Percentiles rank a stretch among this genome's conserved stretches.
phyloP scores from a whole-genome alignment of 2,888 invertebrate genomes.

The Mycalesis mineus region DNA sequence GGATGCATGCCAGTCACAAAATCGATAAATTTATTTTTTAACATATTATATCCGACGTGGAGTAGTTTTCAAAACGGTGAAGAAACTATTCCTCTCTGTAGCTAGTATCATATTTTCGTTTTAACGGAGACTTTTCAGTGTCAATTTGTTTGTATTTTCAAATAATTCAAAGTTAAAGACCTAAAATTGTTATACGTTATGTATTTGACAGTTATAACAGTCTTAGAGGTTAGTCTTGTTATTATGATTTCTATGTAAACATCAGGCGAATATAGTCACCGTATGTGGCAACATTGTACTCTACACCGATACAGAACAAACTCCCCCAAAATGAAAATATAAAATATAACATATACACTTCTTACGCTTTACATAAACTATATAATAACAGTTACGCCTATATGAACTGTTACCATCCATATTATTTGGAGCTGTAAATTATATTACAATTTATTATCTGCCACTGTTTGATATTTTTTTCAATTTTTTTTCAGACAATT shows the following conservation, averaged over 20 bases:
- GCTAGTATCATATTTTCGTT: too few relatives aligned
- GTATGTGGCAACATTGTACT: slow-evolving; percentile 23
- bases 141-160: too few relatives aligned
- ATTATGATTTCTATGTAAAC: background rate
- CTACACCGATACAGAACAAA: slow-evolving; percentile 25
- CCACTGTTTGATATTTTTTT: slow-evolving; percentile 32
- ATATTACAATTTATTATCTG: slow-evolving; percentile 52
- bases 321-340: slow-evolving; percentile 58
- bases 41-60: too few relatives aligned
- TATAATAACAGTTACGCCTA: slow-evolving; percentile 72
- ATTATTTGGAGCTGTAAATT: slow-evolving; percentile 59
- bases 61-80: too few relatives aligned
- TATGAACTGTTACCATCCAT: slow-evolving; percentile 65
- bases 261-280: slow-evolving; percentile 9
- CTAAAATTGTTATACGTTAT: too few relatives aligned
- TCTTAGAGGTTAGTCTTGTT: too few relatives aligned
- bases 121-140: too few relatives aligned
- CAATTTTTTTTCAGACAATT: background rate
- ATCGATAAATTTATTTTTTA: too few relatives aligned
- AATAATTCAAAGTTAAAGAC: too few relatives aligned
- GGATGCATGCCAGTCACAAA: too few relatives aligned
- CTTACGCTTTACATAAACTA: slow-evolving; percentile 75
- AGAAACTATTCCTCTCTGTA: too few relatives aligned
- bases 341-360: slow-evolving; percentile 74
- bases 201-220: too few relatives aligned